Conservation (phyloP, 2,888 invertebrate species). For the Eupithecia centaureata region DNA sequence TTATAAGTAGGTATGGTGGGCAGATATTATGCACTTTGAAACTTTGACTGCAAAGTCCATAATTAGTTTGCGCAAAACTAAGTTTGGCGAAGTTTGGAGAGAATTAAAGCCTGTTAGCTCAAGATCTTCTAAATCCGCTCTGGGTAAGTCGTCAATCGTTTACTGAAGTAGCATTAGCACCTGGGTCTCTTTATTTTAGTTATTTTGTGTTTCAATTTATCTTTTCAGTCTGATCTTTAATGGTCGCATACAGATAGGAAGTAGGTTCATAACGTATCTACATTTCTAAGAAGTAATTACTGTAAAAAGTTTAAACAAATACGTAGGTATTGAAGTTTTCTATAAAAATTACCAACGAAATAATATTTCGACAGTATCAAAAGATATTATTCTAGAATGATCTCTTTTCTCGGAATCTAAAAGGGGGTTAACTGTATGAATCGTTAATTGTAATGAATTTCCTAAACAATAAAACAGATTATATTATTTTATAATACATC, state of each 20-base stretch:
- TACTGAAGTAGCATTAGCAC: neutral
- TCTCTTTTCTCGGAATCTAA: no score
- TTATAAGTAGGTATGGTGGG: conserved; percentile 13
- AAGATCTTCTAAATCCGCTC: conserved; percentile 20
- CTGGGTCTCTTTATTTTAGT: neutral
- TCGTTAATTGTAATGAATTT: no score
- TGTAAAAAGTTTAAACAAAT: no score
- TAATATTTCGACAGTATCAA: no score
- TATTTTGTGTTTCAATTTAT: neutral
- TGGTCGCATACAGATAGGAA: neutral
- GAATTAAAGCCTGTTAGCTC: conserved; percentile 14
- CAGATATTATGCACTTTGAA: conserved; percentile 35
- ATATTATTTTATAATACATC: no score
- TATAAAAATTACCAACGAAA: no score
- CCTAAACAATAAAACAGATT: no score
- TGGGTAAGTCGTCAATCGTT: conserved; percentile 13
- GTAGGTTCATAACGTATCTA: no score
- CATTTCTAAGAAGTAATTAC: no score
- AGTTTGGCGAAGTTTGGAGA: conserved; percentile 10
- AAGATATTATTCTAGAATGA: no score
- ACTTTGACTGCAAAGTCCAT: conserved; percentile 29
- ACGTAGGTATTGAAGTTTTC: no score
- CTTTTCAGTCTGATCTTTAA: neutral
- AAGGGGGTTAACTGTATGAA: no score
- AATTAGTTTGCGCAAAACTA: conserved; percentile 30